Evolutionary conservation across 1,140 invertebrate genomes (phyloP), one percentile per base, ranked within the genome.

Genomic region (Drosophila micromelanica): DNA sequence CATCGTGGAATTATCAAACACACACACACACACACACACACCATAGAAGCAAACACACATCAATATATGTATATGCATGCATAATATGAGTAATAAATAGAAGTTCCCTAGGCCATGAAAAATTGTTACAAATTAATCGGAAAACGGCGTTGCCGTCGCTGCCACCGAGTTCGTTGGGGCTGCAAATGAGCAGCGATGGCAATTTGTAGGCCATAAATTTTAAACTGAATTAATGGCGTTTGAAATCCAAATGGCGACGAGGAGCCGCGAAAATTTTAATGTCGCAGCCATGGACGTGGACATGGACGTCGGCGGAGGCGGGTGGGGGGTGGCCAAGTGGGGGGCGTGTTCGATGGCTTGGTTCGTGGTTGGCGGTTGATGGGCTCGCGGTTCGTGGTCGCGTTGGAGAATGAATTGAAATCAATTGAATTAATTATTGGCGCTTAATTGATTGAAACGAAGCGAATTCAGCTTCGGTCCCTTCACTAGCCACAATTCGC

Each of bases 351-450:
- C 8, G 17, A 27, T 11, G 55, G 54, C 13, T 42, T 8, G 40
- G 57, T 27, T 48, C 13, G 45, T 11, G 62, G 46, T 45, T 52
- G 54, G 8, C 48, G 54, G n/a, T 15, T 30, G 30, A 11, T n/a
- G 32, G 63, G 42, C 20, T 32, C 30, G 42, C n/a, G 43, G 51
- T 17, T 57, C 52, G 38, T 45, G 63, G 40, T 30, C 62, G 52
- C 64, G 76, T 43, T 64, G 49, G 61, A 17, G 63, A 68, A 79
- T 87, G 79, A 89, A 87, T 84, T 74, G 79, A 87, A 89, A 84
- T 87, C 84, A 87, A 87, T 87, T 89, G 84, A 87, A 87, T 87
- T 87, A 87, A 87, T 87, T 87, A 87, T 87, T 84, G 84, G 79
- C 84, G 84, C 84, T 87, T 89, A 87, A 87, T 87, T 89, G 82